Base-by-base conservation (phyloP, 2,888 invertebrate genomes). In the Iphiclides podalirius region DNA sequence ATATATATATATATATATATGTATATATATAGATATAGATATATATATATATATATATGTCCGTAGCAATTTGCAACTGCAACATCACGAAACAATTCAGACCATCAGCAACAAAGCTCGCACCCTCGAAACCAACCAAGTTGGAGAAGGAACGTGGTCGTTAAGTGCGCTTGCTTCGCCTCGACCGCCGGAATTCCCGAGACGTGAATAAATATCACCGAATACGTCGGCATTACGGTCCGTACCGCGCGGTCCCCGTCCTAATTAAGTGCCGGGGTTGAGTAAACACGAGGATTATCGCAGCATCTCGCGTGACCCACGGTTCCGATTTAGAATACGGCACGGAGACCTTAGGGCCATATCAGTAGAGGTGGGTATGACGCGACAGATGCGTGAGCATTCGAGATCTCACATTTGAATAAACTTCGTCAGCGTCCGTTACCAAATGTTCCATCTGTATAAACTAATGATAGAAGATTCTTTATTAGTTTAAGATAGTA, bases 201-300 rank as follows among this genome's bases (percentile, higher is more conserved):
- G 63, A 63, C 61, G 66, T 64, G 73, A 75, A 75, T 72, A 76
- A 79, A 80, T 76, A 75, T 66, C 64, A 59, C 66, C 69, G 64
- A 75, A 79, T 58, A 59, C n/a, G n/a, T n/a, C n/a, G n/a, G n/a
- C n/a, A n/a, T n/a, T n/a, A n/a, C n/a, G n/a, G n/a, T n/a, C 20
- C 20, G 20, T 6, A 20, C 20, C 20, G 6, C 20, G 69, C 68
- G 70, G 57, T 62, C 52, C 65, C 71, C 67, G 67, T 67, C 65
- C 79, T 81, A 80, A 83, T 83, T 78, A 78, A 69, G 64, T 64
- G 58, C 61, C 66, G 55, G 62, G 65, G 73, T 74, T 82, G n/a
- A n/a, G n/a, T 82, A 85, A 84, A 86, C 81, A 78, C 78, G 68
- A 61, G 75, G 79, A 82, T 85, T 82, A 86, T 82, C 79, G 63